Evolutionary conservation across 2,797 vertebrate species (phyloP), one percentile per base, ranked within the genome.

Genomic region (Furcifer pardalis): DNA sequence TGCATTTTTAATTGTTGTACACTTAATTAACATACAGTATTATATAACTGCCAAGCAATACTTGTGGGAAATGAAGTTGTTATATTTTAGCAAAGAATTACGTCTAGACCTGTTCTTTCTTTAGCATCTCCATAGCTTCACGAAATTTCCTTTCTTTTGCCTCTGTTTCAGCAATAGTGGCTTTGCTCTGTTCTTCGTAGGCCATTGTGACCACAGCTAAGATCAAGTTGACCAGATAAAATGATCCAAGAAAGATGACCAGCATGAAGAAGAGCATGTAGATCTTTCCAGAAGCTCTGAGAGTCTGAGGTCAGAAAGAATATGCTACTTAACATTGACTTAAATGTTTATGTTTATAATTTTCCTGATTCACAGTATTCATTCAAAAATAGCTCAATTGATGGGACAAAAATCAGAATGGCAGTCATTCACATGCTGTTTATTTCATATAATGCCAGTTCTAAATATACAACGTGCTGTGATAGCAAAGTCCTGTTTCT

Each of bases 201-300:
- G 99, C 98, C 99, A 99, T 99, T 75, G 98, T 98, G 83, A 99
- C 98, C 32, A 99, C 98, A 19, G 99, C 99, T 93, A 99, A 94
- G 95, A 99, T 99, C 93, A 99, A 95, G 94, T 99, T 99, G 92
- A 99, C 97, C 93, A 99, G 94, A 95, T 99, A 99, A 96, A 99
- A 99, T 1, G 98, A 99, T 62, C 98, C 99, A 94, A 99, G 93
- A 94, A 99, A 99, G 92, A 99, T 99, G 68, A 99, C 99, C 91
- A 99, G 93, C 89, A 99, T 97, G 62, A 99, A 99, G 95, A 99
- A 99, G 89, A 99, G 40, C 97, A 99, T 97, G 93, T 99, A 99
- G 68, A 97, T 96, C 94, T 99, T 99, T 65, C 99, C 99, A 15
- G 98, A 97, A 23, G 97, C 97, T 88, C 99, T 97, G 89, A 99